Evolutionary conservation across 1,140 invertebrate genomes (phyloP).

Genomic region (Monochamus saltuarius): DNA sequence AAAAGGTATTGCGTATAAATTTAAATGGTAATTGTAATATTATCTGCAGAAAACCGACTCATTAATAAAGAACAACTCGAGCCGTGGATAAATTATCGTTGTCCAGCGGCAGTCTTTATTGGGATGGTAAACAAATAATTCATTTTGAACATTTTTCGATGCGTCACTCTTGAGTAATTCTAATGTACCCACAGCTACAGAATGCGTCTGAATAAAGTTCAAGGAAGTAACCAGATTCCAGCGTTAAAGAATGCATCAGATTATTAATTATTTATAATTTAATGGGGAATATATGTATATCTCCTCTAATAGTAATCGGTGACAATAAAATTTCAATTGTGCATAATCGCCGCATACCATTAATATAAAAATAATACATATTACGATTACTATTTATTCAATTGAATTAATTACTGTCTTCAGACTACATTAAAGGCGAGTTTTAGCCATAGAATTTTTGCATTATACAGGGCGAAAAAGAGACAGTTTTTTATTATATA

Average conservation of each 20-base stretch:
- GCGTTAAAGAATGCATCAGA: slow-evolving; percentile 16
- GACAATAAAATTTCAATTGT: slow-evolving; percentile 8
- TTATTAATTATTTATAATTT: slow-evolving; percentile 19
- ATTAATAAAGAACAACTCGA: no score
- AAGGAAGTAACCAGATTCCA: slow-evolving; percentile 21
- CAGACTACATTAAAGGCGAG: no score
- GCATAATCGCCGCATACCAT: neutral
- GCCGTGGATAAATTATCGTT: no score
- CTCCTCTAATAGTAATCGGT: neutral
- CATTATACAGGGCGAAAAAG: no score
- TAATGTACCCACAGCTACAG: slow-evolving; percentile 8
- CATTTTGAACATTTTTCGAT: slow-evolving; percentile 17
- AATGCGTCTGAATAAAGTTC: slow-evolving; percentile 19
- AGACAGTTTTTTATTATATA: no score
- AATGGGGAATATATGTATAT: slow-evolving; percentile 19
- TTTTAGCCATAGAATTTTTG: no score
- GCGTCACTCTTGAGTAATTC: slow-evolving; percentile 12
- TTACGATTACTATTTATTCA: no score
- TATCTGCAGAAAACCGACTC: no score
- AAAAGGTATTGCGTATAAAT: no score
- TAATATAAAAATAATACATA: no score
- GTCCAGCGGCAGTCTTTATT: slow-evolving; percentile 1
- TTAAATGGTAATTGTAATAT: no score
- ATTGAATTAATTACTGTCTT: no score
- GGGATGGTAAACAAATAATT: slow-evolving; percentile 17